Base-by-base conservation (phyloP, 2,888 invertebrate species). In the Prionchulus punctatus region DNA sequence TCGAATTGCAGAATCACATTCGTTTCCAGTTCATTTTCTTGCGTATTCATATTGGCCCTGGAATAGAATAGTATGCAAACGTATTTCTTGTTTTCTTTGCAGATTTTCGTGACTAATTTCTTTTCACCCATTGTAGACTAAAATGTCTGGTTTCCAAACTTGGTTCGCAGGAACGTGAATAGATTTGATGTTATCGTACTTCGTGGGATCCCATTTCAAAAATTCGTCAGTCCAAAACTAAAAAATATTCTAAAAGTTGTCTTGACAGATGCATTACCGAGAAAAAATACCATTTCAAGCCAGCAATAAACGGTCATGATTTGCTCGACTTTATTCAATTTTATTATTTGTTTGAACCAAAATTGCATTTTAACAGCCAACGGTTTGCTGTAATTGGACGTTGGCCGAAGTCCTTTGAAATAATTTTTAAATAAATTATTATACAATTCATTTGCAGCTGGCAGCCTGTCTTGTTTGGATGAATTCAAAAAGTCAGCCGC, bases 11-110 rank as follows among this genome's bases (percentile, higher is more conserved):
- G 60, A 31, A 66, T 59, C 1, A 65, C 69, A 56, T 68, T 68
- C 25, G 68, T 68, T 56, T 64, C 62, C 63, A 68, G 57, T 47
- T 68, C 66, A 50, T 68, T 68, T 55, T 67, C 68, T 43, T 64
- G 62, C 21, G 68, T 64, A 59, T 68, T 68, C 68, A 68, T 68
- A 57, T 68, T 65, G 18, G 68, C 68, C 52, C 67, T 67, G 55
- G 47, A 65, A 60, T 26, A 49, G 47, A 31, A 7, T n/a, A n/a
- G n/a, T n/a, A n/a, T n/a, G n/a, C n/a, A n/a, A n/a, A n/a, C n/a
- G n/a, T n/a, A n/a, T n/a, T n/a, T n/a, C n/a, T n/a, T n/a, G n/a
- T n/a, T n/a, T n/a, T n/a, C n/a, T n/a, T n/a, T n/a, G n/a, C n/a
- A n/a, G n/a, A n/a, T 36, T 18, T 36, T 36, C 36, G 18, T 36